phyloP scores from a whole-genome alignment of 2,888 invertebrate genomes.

The Agapetus fuscipes region DNA sequence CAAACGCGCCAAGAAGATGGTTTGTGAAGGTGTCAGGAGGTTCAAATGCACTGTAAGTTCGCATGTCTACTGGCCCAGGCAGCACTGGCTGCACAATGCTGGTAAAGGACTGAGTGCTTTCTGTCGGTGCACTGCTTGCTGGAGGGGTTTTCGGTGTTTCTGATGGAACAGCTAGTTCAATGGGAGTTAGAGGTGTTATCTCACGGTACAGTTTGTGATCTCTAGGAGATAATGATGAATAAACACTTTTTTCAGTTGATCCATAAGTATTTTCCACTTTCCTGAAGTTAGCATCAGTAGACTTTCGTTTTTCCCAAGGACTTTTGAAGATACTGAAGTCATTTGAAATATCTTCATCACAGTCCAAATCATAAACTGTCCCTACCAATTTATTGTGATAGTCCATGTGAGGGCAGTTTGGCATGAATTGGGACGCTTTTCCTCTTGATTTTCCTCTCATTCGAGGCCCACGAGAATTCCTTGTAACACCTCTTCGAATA shows the following conservation, averaged over 20 bases:
- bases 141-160: slow-evolving; percentile 23
- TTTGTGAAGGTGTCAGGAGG: slow-evolving; percentile 49
- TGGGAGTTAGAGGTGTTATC: slow-evolving; percentile 41
- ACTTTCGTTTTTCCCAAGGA: slow-evolving; percentile 68
- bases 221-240: slow-evolving; percentile 46
- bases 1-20: slow-evolving; percentile 56
- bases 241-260: too few relatives aligned
- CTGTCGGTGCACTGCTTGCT: slow-evolving; percentile 12
- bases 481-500: slow-evolving; percentile 29
- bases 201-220: slow-evolving; percentile 37
- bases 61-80: slow-evolving; percentile 85
- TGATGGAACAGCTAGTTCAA: slow-evolving; percentile 26
- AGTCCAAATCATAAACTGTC: slow-evolving; percentile 80
- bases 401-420: slow-evolving; percentile 32
- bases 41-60: slow-evolving; percentile 65
- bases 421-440: slow-evolving; percentile 22
- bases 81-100: slow-evolving; percentile 61
- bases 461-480: slow-evolving; percentile 38
- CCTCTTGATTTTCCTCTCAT: slow-evolving; percentile 36
- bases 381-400: slow-evolving; percentile 70
- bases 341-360: slow-evolving; percentile 70
- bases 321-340: slow-evolving; percentile 70
- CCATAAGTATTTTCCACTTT: slow-evolving; percentile 46
- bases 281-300: slow-evolving; percentile 56
- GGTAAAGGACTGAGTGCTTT: slow-evolving; percentile 17